Evolutionary conservation across 2,113 vertebrate species (phyloP), one percentile per base, ranked within the genome.

Genomic region (Paraplagusia blochii): DNA sequence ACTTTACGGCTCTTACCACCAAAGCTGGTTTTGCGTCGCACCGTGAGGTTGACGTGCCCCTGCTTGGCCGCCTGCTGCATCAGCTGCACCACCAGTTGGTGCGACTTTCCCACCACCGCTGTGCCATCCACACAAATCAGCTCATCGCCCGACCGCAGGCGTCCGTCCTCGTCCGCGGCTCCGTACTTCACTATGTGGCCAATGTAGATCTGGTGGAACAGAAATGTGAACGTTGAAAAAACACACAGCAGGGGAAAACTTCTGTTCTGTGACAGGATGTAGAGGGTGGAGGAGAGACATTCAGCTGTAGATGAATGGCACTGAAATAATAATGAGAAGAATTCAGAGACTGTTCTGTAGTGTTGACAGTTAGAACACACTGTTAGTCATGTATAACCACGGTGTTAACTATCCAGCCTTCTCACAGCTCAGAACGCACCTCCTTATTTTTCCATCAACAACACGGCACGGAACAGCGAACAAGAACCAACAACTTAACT

Each of bases 1-100:
- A n/a, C n/a, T 44, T 47, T 1, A 29, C 6, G 1, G 51, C 11
- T 43, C 93, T 71, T 87, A 98, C 97, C 94, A 51, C 92, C 85
- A 67, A 93, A 97, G 67, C 88, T 91, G 55, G 92, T 93, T 92
- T 98, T 98, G 72, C 96, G 97, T 57, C 96, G 90, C 76, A 99
- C 93, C 0, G 95, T 98, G 83, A 99, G 93, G 76, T 99, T 98
- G 83, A 99, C 97, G 0, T 99, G 97, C 29, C 97, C 97, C 82
- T 99, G 96, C 56, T 98, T 98, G 82, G 97, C 96, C 1, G 96
- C 97, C 85, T 99, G 97, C 74, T 99, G 97, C 97, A 99, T 99
- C 62, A 99, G 93, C 62, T 98, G 96, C 72, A 99, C 96, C 45
- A 99, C 97, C 53, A 98, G 93, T 79, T 98, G 97, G 87, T 99